Evolutionary conservation across 1,140 invertebrate genomes (phyloP).

Genomic region (Temnothorax longispinosus): DNA sequence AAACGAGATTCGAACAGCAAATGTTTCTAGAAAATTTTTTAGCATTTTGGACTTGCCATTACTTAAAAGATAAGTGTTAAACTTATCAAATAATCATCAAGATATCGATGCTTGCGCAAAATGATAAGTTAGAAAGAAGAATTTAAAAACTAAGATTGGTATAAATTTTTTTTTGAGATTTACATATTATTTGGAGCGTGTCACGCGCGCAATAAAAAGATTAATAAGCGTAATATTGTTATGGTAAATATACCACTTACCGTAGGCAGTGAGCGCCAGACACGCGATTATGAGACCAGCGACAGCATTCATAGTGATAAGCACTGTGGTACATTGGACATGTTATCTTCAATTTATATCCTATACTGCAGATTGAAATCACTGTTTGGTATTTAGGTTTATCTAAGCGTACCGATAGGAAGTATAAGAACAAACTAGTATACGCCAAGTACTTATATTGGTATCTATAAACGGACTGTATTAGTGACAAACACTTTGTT

Average conservation of each 20-base stretch:
- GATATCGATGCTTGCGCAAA: neutral
- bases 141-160: neutral
- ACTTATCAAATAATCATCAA: neutral
- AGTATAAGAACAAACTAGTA: neutral
- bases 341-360: constrained; percentile 35
- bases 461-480: neutral
- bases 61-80: neutral
- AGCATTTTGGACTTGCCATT: neutral
- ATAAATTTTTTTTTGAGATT: neutral
- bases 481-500: neutral
- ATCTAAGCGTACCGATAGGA: neutral
- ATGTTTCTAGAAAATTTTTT: neutral
- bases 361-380: neutral
- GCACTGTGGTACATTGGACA: neutral
- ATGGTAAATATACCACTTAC: neutral
- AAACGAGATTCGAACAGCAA: neutral
- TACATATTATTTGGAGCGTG: neutral
- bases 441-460: neutral
- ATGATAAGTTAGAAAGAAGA: neutral
- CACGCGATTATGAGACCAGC: neutral
- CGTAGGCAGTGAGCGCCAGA: neutral
- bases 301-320: constrained; percentile 27
- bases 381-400: neutral
- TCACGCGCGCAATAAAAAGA: neutral
- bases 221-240: neutral